Evolutionary conservation across 2,113 vertebrate species (phyloP), one percentile per base, ranked within the genome.

Genomic region (Danionella cerebrum): DNA sequence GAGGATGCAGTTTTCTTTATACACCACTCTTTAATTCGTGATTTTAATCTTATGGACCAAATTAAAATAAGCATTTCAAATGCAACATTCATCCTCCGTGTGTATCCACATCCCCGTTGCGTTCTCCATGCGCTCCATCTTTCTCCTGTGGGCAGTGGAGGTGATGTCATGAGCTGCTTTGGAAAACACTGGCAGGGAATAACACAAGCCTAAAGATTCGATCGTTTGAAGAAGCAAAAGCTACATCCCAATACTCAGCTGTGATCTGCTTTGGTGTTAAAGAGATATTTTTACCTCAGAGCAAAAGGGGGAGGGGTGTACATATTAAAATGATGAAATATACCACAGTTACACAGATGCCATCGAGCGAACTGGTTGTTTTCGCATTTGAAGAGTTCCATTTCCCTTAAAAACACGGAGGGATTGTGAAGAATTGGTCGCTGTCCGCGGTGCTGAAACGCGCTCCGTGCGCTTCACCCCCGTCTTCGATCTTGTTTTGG

Each of bases 291-390:
- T 75, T 83, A 80, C 70, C 58, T 9, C 19, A 69, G 67, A 38
- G 38, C 0, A 3, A 18, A 42, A 69, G 36, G 64, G 42, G 65
- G 69, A 44, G 53, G 53, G 78, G 67, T 77, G 78, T 85, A 74
- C 79, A 83, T 83, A 86, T 86, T 84, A 83, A 84, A 76, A 83
- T 70, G 70, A 74, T 83, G 87, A 89, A 80, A 85, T 84, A 85
- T 89, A 87, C 86, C 79, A 73, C 53, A 36, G 58, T 50, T 38
- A 79, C 39, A 54, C 65, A 79, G 78, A 83, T 83, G 78, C 67
- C 70, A 57, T 75, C 67, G 38, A 48, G 68, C 36, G 68, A 70
- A 64, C 50, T 74, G 65, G 62, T 57, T 66, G 36, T 59, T 67
- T 27, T 53, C 14, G 18, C 63, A 59, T 71, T 42, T 57, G 47